phyloP scores from a whole-genome alignment of 2,113 vertebrate genomes.

The Neolamprologus variostigma region DNA sequence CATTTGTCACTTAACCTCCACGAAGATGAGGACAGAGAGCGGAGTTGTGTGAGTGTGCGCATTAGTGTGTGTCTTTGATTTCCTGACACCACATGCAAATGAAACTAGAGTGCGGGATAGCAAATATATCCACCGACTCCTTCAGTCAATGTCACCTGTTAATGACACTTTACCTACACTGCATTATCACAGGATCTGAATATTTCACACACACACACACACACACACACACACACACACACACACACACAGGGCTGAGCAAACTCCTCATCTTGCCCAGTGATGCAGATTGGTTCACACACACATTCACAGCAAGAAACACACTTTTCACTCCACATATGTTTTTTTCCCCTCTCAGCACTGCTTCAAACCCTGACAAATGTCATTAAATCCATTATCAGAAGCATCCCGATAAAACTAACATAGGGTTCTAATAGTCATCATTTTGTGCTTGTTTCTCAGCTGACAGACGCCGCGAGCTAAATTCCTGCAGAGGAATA shows the following conservation, averaged over 20 bases:
- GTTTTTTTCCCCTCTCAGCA: neutral
- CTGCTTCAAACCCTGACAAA: conserved; percentile 38
- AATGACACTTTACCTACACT: conserved; percentile 63
- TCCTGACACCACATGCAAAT: conserved; percentile 71
- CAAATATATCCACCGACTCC: conserved; percentile 66
- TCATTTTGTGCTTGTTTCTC: neutral
- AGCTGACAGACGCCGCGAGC: conserved; percentile 36
- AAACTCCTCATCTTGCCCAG: neutral
- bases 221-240: neutral
- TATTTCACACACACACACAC: neutral
- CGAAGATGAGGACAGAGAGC: conserved; percentile 50
- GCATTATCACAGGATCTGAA: conserved; percentile 43
- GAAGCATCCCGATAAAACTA: conserved; percentile 39
- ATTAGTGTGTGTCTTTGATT: conserved; percentile 59
- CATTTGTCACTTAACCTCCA: conserved; percentile 70
- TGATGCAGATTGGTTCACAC: neutral
- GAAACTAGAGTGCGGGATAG: conserved; percentile 57
- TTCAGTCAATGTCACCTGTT: conserved; percentile 73
- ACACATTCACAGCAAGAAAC: neutral
- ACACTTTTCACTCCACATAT: conserved; percentile 13
- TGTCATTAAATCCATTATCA: conserved; percentile 55
- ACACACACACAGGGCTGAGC: neutral
- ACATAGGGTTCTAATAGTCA: conserved; percentile 26
- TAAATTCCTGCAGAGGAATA: conserved; percentile 16
- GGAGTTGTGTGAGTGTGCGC: conserved; percentile 21